These are phyloP conservation scores for Thaleichthys pacificus DNA, from an alignment of 2,797 vertebrate genomes.

Conservation along the genomic window DNA sequence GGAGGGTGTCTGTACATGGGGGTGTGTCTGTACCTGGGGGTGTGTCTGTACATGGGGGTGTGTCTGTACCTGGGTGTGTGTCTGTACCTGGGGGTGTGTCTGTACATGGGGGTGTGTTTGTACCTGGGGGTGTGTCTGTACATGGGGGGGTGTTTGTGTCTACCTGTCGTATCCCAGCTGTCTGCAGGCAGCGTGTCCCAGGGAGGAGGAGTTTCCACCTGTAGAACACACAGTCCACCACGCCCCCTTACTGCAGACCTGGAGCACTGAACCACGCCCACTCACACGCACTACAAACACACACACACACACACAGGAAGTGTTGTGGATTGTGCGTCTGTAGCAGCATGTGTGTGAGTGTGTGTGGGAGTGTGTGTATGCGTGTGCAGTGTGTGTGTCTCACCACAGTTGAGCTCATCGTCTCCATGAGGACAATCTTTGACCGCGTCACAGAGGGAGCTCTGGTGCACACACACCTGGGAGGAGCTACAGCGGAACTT, in stretches of 20 bases:
- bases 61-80: neutral
- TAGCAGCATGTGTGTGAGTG: neutral
- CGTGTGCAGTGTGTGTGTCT: slow-evolving; percentile 24
- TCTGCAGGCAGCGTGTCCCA: slow-evolving; percentile 74
- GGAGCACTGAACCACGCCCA: slow-evolving; percentile 76
- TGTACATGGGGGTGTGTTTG: neutral
- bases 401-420: slow-evolving; percentile 85
- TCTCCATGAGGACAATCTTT: slow-evolving; percentile 79
- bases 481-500: slow-evolving; percentile 80
- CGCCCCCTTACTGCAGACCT: slow-evolving; percentile 72
- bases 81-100: neutral
- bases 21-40: neutral
- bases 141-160: slow-evolving; percentile 8
- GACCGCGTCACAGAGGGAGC: slow-evolving; percentile 79
- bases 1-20: neutral
- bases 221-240: slow-evolving; percentile 82
- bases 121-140: no score
- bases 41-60: neutral
- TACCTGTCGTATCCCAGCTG: slow-evolving; percentile 87
- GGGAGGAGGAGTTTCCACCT: slow-evolving; percentile 71
- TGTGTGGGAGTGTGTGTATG: neutral
- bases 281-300: slow-evolving; percentile 76
- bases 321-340: neutral
- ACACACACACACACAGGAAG: slow-evolving; percentile 16
- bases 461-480: slow-evolving; percentile 75